These are phyloP conservation scores for Drosophila oshimai DNA, from an alignment of 1,140 invertebrate genomes.

Conservation along the genomic window DNA sequence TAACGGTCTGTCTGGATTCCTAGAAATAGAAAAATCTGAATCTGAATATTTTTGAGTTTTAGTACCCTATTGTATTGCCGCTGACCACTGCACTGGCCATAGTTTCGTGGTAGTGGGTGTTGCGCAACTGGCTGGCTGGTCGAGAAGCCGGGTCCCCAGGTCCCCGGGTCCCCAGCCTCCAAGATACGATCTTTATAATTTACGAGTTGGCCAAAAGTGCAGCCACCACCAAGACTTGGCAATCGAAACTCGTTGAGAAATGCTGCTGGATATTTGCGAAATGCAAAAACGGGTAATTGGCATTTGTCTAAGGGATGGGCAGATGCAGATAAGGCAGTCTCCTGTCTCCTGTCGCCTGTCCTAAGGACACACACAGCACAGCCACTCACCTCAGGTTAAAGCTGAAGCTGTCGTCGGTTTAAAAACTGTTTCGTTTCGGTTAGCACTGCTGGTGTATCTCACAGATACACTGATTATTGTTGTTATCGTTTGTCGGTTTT, in stretches of 20 bases:
- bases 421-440: background rate
- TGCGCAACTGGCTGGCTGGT: background rate
- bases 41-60: too few species aligned
- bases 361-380: too few species aligned
- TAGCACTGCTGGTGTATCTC: constrained; percentile 6
- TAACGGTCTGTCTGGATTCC: background rate
- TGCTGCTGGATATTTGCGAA: background rate
- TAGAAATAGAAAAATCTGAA: background rate
- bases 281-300: background rate
- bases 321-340: constrained; percentile 5
- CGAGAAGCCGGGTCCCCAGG: background rate
- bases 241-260: constrained; percentile 4
- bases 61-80: background rate
- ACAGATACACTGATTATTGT: background rate
- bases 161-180: background rate
- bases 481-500: background rate
- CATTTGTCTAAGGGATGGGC: background rate
- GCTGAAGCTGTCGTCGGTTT: background rate
- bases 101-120: background rate
- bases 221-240: background rate
- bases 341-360: too few species aligned
- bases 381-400: background rate
- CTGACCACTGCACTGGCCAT: background rate
- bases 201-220: constrained; percentile 3
- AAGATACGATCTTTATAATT: constrained; percentile 30